phyloP scores from a whole-genome alignment of 2,113 vertebrate genomes.

The Erinaceus europaeus region DNA sequence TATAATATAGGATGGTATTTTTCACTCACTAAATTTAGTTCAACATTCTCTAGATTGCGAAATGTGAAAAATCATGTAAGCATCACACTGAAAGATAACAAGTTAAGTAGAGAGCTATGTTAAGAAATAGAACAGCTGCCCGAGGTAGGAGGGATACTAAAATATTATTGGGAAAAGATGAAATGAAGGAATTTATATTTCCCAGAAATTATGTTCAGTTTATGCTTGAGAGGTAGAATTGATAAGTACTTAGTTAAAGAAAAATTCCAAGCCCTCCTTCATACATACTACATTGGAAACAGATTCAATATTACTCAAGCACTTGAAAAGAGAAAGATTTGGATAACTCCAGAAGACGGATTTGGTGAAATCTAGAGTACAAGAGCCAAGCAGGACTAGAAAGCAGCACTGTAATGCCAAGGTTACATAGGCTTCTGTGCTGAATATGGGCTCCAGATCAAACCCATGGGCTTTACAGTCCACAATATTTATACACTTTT shows the following conservation, averaged over 20 bases:
- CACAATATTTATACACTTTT: no score
- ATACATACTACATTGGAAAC: neutral
- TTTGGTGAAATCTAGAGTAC: neutral
- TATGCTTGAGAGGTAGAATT: neutral
- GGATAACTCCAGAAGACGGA: neutral
- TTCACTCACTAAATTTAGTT: neutral
- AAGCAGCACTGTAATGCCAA: no score
- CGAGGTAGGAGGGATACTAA: neutral
- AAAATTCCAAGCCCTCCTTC: neutral
- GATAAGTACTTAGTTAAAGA: neutral
- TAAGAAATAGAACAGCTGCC: neutral
- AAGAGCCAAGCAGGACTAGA: neutral
- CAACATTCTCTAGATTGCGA: neutral
- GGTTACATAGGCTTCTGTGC: no score
- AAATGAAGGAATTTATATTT: neutral
- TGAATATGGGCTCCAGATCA: no score
- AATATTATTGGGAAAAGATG: neutral
- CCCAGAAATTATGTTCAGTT: neutral
- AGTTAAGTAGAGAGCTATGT: neutral
- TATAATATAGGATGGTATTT: neutral
- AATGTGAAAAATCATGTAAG: neutral
- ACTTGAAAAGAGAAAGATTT: neutral
- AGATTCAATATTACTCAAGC: neutral
- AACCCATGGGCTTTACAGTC: no score
- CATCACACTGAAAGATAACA: neutral